Evolutionary conservation across 2,888 invertebrate species (phyloP).

Genomic region (Muscina levida): DNA sequence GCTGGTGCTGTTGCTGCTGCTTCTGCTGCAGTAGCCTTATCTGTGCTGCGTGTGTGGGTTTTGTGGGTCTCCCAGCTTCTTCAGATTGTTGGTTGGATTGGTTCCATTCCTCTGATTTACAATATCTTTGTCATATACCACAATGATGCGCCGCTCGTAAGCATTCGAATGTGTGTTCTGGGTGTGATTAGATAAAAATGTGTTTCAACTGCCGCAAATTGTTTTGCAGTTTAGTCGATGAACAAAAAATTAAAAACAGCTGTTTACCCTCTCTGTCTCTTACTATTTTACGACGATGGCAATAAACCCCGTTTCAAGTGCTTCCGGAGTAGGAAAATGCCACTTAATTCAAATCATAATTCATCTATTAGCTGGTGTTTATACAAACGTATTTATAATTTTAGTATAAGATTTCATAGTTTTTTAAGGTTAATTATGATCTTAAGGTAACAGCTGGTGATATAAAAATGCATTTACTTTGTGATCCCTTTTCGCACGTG

Average conservation of each 20-base stretch:
- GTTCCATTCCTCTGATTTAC: constrained; percentile 17
- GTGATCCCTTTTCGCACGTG: too few species aligned
- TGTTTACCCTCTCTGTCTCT: constrained; percentile 16
- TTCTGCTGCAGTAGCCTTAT: constrained; percentile 27
- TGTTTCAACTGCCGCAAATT: constrained; percentile 48
- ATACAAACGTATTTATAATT: neutral
- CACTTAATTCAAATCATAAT: neutral
- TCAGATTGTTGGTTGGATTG: constrained; percentile 18
- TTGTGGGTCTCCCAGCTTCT: constrained; percentile 42
- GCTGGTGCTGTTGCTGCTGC: constrained; percentile 3
- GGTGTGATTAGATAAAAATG: constrained; percentile 51
- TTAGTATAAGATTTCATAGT: too few species aligned
- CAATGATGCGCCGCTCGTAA: neutral
- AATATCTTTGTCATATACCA: neutral
- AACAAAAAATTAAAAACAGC: constrained; percentile 33
- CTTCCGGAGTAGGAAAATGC: constrained; percentile 37
- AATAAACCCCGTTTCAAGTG: constrained; percentile 29
- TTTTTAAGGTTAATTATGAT: constrained; percentile 47
- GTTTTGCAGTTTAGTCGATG: constrained; percentile 14
- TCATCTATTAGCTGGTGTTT: constrained; percentile 18
- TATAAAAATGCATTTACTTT: too few species aligned
- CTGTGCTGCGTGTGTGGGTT: constrained; percentile 44
- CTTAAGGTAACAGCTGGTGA: constrained; percentile 47
- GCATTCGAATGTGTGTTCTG: constrained; percentile 7
- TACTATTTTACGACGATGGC: neutral